Evolutionary conservation across 1,140 invertebrate genomes (phyloP), one percentile per base, ranked within the genome.

Genomic region (Ephestia elutella): DNA sequence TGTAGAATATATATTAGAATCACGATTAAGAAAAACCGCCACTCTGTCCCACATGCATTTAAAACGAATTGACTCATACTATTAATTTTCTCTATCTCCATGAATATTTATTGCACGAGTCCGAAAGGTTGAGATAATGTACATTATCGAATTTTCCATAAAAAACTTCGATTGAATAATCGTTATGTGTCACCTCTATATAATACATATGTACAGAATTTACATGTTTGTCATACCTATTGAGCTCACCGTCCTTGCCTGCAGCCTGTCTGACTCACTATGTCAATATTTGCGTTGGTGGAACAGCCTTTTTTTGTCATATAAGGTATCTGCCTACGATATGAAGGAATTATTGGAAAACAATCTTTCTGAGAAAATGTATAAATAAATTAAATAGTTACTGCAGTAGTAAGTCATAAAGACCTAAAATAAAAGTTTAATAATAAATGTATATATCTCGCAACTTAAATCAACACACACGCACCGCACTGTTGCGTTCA

Each of bases 231-330:
- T 71, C 59, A 55, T 66, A 70, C 56, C 65, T 69, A 70, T 69
- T 78, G 71, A 83, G 75, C 78, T 80, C 73, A 74, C 68, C 68
- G 82, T 83, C 85, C 85, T 87, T 87, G 82, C 70, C 73, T 76
- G 70, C 64, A 63, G 60, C 68, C 59, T 70, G 63, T 71, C 78
- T 87, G 85, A 87, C 82, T 87, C 85, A 87, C 70, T 77, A 60
- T 74, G 75, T 75, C 81, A 86, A 82, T 70, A 85, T 73, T 68
- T 67, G 75, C 72, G 80, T 80, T 64, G 80, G 81, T 69, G 82
- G 79, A 73, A 74, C 70, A 76, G 70, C 73, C 73, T 81, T 83
- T 62, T n/a, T 81, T 73, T 57, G 59, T 68, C 70, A 63, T 58
- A 75, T 78, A 78, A 75, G 73, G 82, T 53, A 68, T 57, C 56